These are phyloP conservation scores for Zelostemma sp. DNA, from an alignment of 1,140 invertebrate genomes.

Conservation along the genomic window DNA sequence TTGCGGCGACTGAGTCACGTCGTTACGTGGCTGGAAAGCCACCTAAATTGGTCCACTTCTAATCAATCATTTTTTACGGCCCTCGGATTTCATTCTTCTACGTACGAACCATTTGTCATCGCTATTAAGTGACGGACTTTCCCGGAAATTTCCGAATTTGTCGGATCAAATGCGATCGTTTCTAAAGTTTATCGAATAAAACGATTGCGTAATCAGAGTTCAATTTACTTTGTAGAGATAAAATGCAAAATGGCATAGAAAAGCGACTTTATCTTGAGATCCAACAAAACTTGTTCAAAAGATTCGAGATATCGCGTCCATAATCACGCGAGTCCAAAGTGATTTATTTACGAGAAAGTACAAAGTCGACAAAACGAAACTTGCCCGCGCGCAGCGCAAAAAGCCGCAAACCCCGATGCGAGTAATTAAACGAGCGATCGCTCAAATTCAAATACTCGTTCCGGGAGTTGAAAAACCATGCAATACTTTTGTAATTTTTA, in stretches of 20 bases:
- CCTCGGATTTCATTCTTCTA: conserved; percentile 23
- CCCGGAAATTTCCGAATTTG: too few species aligned
- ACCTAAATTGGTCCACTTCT: conserved; percentile 25
- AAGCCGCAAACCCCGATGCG: conserved; percentile 34
- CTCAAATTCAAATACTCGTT: too few species aligned
- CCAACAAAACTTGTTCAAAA: conserved; percentile 18
- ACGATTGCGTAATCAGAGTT: too few species aligned
- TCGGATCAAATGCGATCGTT: too few species aligned
- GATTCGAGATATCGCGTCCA: conserved; percentile 12
- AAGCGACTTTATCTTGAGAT: too few species aligned
- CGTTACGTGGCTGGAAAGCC: conserved; percentile 22
- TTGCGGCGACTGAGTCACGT: conserved; percentile 44
- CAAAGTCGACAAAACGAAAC: conserved; percentile 28
- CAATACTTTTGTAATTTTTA: neutral
- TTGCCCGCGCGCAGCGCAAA: conserved; percentile 11
- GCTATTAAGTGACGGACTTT: too few species aligned
- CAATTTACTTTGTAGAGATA: too few species aligned
- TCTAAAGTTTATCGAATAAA: too few species aligned
- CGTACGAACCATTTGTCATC: neutral
- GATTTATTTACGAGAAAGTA: conserved; percentile 26
- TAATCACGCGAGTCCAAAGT: conserved; percentile 18
- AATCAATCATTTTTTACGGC: conserved; percentile 28
- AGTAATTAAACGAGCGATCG: conserved; percentile 36
- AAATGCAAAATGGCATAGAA: too few species aligned
- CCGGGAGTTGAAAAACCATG: too few species aligned